Conservation (phyloP, 2,888 invertebrate species). For the Magallana nippona region DNA sequence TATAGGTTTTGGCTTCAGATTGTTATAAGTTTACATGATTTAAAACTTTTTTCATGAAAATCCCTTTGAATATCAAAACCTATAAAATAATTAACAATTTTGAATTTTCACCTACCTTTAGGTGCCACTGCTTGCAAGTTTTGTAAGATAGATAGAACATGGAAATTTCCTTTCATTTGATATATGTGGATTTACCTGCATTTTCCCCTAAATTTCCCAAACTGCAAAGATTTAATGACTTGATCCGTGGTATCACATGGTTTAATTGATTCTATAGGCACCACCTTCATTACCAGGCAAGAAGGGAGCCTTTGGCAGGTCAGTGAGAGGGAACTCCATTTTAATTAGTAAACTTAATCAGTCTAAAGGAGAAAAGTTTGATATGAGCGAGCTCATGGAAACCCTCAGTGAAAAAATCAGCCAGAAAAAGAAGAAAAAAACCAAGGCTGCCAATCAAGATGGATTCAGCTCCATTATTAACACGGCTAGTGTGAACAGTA, state of each 20-base stretch:
- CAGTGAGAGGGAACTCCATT: slow-evolving; percentile 31
- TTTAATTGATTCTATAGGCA: slow-evolving; percentile 1
- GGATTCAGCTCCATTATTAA: not conserved
- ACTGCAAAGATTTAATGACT: not conserved
- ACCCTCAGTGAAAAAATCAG: slow-evolving; percentile 50
- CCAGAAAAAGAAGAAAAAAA: slow-evolving; percentile 47
- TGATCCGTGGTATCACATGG: not conserved
- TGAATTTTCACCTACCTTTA: too few species aligned
- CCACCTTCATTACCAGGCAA: slow-evolving; percentile 15
- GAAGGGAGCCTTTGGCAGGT: slow-evolving; percentile 44
- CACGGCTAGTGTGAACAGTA: not conserved
- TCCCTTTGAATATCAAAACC: too few species aligned
- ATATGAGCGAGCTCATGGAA: slow-evolving; percentile 52
- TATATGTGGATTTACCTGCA: too few species aligned
- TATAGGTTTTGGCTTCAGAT: too few species aligned
- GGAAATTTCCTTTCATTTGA: too few species aligned
- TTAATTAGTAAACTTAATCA: slow-evolving; percentile 13
- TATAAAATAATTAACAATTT: too few species aligned
- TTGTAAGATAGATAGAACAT: too few species aligned
- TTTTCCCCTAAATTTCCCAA: not conserved
- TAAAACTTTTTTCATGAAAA: too few species aligned
- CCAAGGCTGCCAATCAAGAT: slow-evolving; percentile 36
- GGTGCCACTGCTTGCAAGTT: too few species aligned
- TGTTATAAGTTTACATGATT: too few species aligned
- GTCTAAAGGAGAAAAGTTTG: slow-evolving; percentile 8